Conservation (phyloP, 2,797 vertebrate genomes). For the Meda fulgida region DNA sequence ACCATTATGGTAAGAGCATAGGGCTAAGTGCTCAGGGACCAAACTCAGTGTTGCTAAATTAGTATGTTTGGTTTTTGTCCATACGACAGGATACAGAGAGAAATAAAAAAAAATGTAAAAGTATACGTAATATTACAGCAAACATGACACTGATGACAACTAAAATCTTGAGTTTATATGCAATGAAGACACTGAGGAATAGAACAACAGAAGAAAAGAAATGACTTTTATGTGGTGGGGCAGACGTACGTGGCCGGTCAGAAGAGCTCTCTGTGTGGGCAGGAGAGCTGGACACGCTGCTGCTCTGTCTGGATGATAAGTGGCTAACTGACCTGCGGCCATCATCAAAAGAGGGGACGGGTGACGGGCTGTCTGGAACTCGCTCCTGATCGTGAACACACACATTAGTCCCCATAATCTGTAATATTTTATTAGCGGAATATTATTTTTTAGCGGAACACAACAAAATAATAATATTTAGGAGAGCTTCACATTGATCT, state of each 20-base stretch:
- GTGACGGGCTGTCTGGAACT: constrained; percentile 92
- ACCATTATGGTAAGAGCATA: constrained; percentile 58
- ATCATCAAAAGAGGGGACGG: constrained; percentile 93
- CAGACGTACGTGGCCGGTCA: constrained; percentile 86
- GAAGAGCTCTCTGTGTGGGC: constrained; percentile 90
- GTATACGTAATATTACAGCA: not conserved
- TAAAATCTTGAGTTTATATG: not conserved
- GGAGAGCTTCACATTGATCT: not conserved
- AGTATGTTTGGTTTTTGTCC: constrained; percentile 9
- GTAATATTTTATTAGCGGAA: too few relatives aligned
- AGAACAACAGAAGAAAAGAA: not conserved
- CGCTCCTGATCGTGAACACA: constrained; percentile 81
- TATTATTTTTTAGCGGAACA: not conserved
- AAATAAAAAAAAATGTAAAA: not conserved
- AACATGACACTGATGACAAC: not conserved
- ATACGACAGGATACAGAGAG: not conserved
- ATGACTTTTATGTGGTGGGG: not conserved
- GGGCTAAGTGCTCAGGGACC: constrained; percentile 42
- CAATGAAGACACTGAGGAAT: not conserved
- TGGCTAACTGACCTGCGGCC: constrained; percentile 89
- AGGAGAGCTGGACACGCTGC: constrained; percentile 95
- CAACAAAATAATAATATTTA: not conserved
- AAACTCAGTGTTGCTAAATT: constrained; percentile 7
- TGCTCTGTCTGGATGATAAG: constrained; percentile 91
- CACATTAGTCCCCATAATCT: constrained; percentile 5